Conservation (phyloP, 2,797 vertebrate species). For the Philypnodon macrostomus region DNA sequence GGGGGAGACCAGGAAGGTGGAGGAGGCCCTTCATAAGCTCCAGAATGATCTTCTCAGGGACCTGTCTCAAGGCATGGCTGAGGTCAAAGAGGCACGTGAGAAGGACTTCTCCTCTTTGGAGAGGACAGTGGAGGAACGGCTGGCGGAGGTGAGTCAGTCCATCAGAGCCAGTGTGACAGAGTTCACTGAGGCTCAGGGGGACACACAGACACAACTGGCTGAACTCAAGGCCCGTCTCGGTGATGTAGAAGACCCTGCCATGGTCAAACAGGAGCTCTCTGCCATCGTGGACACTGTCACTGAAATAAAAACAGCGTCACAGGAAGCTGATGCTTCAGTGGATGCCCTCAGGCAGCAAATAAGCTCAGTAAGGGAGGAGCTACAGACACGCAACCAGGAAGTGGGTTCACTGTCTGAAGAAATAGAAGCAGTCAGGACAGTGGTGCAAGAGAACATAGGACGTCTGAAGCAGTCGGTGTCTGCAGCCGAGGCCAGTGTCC, state of each 20-base stretch:
- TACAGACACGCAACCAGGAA: conserved; percentile 89
- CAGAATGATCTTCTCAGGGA: conserved; percentile 90
- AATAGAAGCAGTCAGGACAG: conserved; percentile 80
- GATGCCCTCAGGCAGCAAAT: conserved; percentile 82
- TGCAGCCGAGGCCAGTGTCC: conserved; percentile 62
- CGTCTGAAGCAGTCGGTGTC: conserved; percentile 77
- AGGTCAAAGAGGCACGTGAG: conserved; percentile 89
- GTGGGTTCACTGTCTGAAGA: conserved; percentile 84
- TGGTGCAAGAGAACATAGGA: conserved; percentile 69
- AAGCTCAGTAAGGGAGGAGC: conserved; percentile 81
- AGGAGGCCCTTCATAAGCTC: conserved; percentile 90
- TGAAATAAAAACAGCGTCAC: conserved; percentile 72
- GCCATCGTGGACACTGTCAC: conserved; percentile 75
- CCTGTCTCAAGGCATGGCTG: conserved; percentile 85
- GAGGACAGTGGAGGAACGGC: conserved; percentile 87
- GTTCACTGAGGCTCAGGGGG: conserved; percentile 85
- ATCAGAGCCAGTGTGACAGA: conserved; percentile 86
- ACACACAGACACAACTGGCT: conserved; percentile 83
- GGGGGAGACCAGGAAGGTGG: conserved; percentile 83
- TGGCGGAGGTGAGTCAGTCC: conserved; percentile 88
- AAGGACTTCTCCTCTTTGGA: conserved; percentile 89
- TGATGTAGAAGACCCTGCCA: conserved; percentile 66
- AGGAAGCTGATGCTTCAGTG: conserved; percentile 68
- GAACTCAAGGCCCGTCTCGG: conserved; percentile 83
- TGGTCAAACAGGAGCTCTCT: conserved; percentile 77